Evolutionary conservation across 2,888 invertebrate genomes (phyloP), one percentile per base, ranked within the genome.

Genomic region (Tetropium fuscum): DNA sequence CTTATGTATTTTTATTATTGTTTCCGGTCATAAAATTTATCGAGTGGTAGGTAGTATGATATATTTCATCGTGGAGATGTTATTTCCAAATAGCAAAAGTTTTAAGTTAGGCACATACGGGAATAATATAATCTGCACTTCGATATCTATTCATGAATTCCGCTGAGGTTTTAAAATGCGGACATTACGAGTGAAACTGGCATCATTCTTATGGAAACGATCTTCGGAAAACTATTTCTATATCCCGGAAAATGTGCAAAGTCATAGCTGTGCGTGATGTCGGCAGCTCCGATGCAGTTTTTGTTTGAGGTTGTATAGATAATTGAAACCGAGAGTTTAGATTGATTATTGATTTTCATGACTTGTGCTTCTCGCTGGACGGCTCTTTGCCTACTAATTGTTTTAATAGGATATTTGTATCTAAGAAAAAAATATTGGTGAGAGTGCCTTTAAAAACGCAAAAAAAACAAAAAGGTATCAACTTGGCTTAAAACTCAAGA

Each of bases 261-360:
- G 60, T 65, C 65, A 65, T 62, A 54, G 58, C 51, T 32, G 41
- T 54, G 60, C 65, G 58, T 62, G 65, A 54, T 43, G 20, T 32
- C 41, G 15, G 58, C 47, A 45, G 20, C 48, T 61, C 10, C 8
- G 32, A 38, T 54, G 59, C 51, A 54, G 20, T 44, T 60, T 66
- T 66, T 60, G 45, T 59, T 48, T 16, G 40, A 18, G 41, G 20
- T 41, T 40, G 60, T 60, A 44, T 36, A 63, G 68, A 70, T 72
- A 69, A 70, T 72, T 69, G 70, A 64, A 68, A 68, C 58, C 58
- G 63, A 64, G 63, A 64, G 59, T 69, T 63, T 60, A 64, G 70
- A 72, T 72, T 72, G 68, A 63, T 58, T 72, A 72, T 72, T 60
- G 72, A 72, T 72, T 63, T 41, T 20, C 55, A 54, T 72, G 72